phyloP scores from a whole-genome alignment of 2,888 invertebrate genomes.

The Ecliptopera silaceata region DNA sequence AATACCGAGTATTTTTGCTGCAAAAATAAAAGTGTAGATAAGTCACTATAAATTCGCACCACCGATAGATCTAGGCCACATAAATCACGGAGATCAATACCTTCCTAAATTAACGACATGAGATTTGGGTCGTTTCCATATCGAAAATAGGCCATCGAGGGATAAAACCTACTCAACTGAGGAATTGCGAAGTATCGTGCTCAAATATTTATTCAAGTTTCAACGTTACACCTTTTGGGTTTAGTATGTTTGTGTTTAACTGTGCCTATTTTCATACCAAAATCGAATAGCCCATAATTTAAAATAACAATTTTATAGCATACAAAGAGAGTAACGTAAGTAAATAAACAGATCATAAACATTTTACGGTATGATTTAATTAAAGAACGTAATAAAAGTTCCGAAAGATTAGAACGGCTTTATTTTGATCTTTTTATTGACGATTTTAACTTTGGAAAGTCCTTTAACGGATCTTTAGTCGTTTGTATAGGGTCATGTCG shows the following conservation, averaged over 20 bases:
- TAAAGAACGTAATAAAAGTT: slow-evolving; percentile 13
- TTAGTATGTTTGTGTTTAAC: slow-evolving; percentile 25
- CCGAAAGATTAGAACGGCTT: slow-evolving; percentile 1
- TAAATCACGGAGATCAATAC: slow-evolving; percentile 30
- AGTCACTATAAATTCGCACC: not conserved
- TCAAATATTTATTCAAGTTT: slow-evolving; percentile 26
- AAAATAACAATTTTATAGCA: slow-evolving; percentile 5
- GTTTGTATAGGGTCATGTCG: slow-evolving; percentile 22
- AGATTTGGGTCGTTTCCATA: slow-evolving; percentile 34
- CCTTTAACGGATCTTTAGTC: slow-evolving; percentile 23
- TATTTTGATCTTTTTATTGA: slow-evolving; percentile 16
- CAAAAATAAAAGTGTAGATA: not conserved
- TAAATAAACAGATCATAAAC: slow-evolving; percentile 3
- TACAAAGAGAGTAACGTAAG: not conserved
- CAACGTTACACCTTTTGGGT: slow-evolving; percentile 11
- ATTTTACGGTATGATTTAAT: slow-evolving; percentile 16
- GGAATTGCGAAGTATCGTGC: slow-evolving; percentile 23
- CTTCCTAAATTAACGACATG: slow-evolving; percentile 23
- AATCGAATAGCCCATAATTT: not conserved
- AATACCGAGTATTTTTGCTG: not conserved
- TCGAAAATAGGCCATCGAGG: slow-evolving; percentile 45
- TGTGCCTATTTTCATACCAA: slow-evolving; percentile 1
- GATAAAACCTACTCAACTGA: slow-evolving; percentile 37
- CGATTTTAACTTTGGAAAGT: slow-evolving; percentile 27
- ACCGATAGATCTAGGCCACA: not conserved